Evolutionary conservation across 2,888 invertebrate genomes (phyloP).

Genomic region (Adela reaumurella): DNA sequence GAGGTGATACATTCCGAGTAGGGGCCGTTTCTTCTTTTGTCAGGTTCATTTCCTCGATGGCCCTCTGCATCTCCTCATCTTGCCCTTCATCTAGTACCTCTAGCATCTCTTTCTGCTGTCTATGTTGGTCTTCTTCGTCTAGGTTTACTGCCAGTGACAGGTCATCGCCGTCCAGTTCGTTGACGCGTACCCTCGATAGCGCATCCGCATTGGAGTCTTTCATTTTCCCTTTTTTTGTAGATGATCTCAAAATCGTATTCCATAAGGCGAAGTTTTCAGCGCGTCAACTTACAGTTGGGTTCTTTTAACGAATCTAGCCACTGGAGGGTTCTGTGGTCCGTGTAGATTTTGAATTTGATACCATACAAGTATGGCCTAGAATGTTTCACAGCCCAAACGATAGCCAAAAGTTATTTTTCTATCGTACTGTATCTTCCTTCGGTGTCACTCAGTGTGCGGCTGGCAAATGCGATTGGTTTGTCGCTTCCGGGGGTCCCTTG

Average conservation of each 20-base stretch:
- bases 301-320: slow-evolving; percentile 17
- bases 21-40: neutral
- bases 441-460: slow-evolving; percentile 15
- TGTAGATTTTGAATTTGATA: slow-evolving; percentile 14
- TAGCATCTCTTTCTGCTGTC: neutral
- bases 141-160: neutral
- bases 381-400: slow-evolving; percentile 14
- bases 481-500: slow-evolving; percentile 15
- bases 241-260: slow-evolving; percentile 16
- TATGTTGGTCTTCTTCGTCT: neutral
- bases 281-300: slow-evolving; percentile 16
- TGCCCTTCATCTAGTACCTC: neutral
- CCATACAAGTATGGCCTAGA: slow-evolving; percentile 18
- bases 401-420: slow-evolving; percentile 15
- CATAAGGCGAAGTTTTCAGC: slow-evolving; percentile 19
- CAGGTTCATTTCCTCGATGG: neutral
- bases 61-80: neutral
- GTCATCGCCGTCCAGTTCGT: neutral
- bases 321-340: slow-evolving; percentile 15
- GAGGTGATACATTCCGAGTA: neutral
- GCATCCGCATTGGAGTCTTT: slow-evolving; percentile 17
- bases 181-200: slow-evolving; percentile 11
- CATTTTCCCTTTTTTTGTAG: slow-evolving; percentile 17
- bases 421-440: slow-evolving; percentile 13
- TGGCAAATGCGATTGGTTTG: slow-evolving; percentile 18